Base-by-base conservation (phyloP, 2,797 vertebrate genomes). In the Scyliorhinus canicula region DNA sequence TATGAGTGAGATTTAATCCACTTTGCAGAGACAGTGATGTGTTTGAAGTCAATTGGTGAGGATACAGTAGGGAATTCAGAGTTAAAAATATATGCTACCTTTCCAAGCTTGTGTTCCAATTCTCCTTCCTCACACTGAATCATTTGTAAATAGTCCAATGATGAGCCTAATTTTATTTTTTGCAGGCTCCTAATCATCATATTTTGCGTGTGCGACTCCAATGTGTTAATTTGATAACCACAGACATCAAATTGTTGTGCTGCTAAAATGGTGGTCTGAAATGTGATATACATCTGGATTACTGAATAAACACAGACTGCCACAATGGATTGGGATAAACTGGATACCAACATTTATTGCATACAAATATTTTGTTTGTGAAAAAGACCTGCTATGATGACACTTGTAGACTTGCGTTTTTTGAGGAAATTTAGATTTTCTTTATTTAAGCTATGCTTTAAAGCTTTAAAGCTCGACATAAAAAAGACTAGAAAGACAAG, bases 21-120 rank as follows among this genome's bases (percentile, higher is more conserved):
- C 97, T 98, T 98, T 98, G 97, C 95, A 95, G 96, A 97, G 96
- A 97, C 96, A 77, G 96, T 97, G 97, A 97, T 96, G 97, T 96
- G 95, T 96, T 96, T 95, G 93, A 94, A 74, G 93, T 71, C 67
- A 74, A 94, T 94, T 94, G 93, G 93, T 94, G 93, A 74, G 47
- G 93, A 94, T 94, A 94, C 93, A n/a, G 67, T 74, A 35, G 93
- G 93, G 93, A 74, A 94, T 94, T 94, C 47, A 74, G 93, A 94
- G 67, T 94, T 69, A 74, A 74, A 94, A 71, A 94, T 55, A 94
- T 71, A 69, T 94, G 93, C 65, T 71, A 69, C n/a, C 55, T 74
- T 94, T 35, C 47, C 65, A 71, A 74, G 93, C 69, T 94, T 74
- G 67, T 93, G 65, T 71, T 93, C 52, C 65, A 35, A 69, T 55